Percentiles rank a stretch among this genome's conserved stretches.
phyloP scores from a whole-genome alignment of 2,888 invertebrate species.

The Tillus elongatus region DNA sequence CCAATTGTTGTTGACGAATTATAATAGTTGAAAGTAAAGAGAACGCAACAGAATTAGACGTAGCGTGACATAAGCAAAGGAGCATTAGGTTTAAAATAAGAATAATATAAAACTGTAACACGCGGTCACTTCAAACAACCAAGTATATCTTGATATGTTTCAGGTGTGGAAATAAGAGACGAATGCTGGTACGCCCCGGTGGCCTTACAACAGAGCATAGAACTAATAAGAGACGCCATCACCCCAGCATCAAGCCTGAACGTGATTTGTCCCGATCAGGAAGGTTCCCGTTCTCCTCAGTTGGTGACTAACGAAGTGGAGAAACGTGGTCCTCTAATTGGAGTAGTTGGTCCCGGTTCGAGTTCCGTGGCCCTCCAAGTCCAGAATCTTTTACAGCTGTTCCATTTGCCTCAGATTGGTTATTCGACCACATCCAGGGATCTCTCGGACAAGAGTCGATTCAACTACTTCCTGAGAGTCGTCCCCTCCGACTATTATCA shows the following conservation, averaged over 20 bases:
- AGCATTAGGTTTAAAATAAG: too few species aligned
- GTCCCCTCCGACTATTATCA: slow-evolving; percentile 72
- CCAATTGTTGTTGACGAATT: too few species aligned
- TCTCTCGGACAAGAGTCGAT: slow-evolving; percentile 64
- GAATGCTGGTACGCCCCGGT: slow-evolving; percentile 54
- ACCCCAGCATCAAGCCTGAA: slow-evolving; percentile 35
- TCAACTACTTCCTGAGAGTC: slow-evolving; percentile 67
- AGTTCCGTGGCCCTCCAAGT: slow-evolving; percentile 61
- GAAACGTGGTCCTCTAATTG: slow-evolving; percentile 47
- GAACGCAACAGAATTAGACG: too few species aligned
- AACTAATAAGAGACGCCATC: slow-evolving; percentile 62
- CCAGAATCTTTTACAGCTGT: slow-evolving; percentile 67
- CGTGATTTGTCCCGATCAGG: slow-evolving; percentile 15
- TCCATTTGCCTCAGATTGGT: slow-evolving; percentile 58
- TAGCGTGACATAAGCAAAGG: too few species aligned
- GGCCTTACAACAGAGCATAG: slow-evolving; percentile 68
- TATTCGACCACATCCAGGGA: slow-evolving; percentile 71
- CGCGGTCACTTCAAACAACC: too few species aligned
- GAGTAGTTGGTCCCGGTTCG: slow-evolving; percentile 66
- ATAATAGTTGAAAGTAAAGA: too few species aligned
- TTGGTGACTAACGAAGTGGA: slow-evolving; percentile 5
- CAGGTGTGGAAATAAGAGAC: not conserved
- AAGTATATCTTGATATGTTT: too few species aligned
- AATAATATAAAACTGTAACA: too few species aligned
- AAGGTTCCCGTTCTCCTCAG: too few species aligned